These are phyloP conservation scores for Halesus radiatus DNA, from an alignment of 1,140 invertebrate species.

Conservation along the genomic window DNA sequence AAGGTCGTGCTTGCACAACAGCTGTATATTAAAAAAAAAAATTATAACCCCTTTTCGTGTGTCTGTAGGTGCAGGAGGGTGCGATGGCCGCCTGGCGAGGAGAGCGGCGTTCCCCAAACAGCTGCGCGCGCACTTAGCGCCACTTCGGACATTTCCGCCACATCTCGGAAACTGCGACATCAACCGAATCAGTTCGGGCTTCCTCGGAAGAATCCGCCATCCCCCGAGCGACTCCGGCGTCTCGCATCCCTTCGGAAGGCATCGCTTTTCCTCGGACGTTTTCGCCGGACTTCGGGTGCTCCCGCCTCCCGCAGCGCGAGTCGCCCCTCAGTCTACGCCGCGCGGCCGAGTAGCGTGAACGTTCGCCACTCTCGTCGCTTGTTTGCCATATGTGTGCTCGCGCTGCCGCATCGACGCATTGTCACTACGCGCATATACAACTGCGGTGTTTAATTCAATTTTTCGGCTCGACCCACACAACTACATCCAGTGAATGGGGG, in stretches of 20 bases:
- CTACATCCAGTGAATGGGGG: background rate
- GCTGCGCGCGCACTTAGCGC: slow-evolving; percentile 34
- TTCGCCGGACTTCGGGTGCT: slow-evolving; percentile 14
- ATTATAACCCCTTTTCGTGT: slow-evolving; percentile 34
- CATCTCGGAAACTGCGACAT: background rate
- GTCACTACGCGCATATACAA: slow-evolving; percentile 35
- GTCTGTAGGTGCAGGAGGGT: slow-evolving; percentile 46
- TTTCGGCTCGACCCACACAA: background rate
- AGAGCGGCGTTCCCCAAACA: slow-evolving; percentile 7
- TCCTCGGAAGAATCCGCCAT: background rate
- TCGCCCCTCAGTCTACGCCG: slow-evolving; percentile 48
- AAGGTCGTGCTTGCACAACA: slow-evolving; percentile 21
- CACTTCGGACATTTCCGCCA: slow-evolving; percentile 8
- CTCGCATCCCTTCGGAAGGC: slow-evolving; percentile 6
- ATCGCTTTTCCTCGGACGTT: slow-evolving; percentile 11
- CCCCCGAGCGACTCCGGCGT: background rate
- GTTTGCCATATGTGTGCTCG: slow-evolving; percentile 5
- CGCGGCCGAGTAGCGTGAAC: slow-evolving; percentile 38
- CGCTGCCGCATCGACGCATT: slow-evolving; percentile 39
- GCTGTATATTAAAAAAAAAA: slow-evolving; percentile 16
- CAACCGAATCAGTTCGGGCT: background rate
- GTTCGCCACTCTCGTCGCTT: background rate
- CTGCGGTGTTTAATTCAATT: slow-evolving; percentile 24
- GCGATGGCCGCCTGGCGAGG: slow-evolving; percentile 42
- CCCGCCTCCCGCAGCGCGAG: slow-evolving; percentile 41